Conservation (phyloP, 2,888 invertebrate species). For the Brassicogethes aeneus region DNA sequence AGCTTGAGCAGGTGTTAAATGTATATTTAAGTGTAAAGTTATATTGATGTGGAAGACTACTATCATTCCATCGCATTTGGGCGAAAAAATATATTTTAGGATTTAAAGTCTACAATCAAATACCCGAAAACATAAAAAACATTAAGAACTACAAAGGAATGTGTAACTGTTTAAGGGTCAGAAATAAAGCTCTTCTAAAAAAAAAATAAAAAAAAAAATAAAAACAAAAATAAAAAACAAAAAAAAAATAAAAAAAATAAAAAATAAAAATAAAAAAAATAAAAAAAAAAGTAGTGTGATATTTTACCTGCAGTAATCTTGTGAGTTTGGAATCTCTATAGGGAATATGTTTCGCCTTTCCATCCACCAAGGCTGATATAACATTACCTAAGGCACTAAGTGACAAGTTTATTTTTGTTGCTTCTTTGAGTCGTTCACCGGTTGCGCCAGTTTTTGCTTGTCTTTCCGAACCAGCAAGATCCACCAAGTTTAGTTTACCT, state of each 20-base stretch:
- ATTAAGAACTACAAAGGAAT: too few relatives aligned
- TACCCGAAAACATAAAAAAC: too few relatives aligned
- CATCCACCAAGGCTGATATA: constrained; percentile 78
- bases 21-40: too few relatives aligned
- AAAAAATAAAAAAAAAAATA: too few relatives aligned
- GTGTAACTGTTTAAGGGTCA: too few relatives aligned
- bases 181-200: too few relatives aligned
- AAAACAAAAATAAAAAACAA: too few relatives aligned
- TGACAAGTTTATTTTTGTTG: constrained; percentile 82
- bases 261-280: background rate
- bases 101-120: constrained; percentile 5
- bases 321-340: constrained; percentile 83
- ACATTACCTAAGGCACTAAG: constrained; percentile 83
- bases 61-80: too few relatives aligned
- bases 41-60: too few relatives aligned
- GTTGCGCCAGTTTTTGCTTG: constrained; percentile 79
- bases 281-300: too few relatives aligned
- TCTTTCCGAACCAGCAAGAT: constrained; percentile 81
- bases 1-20: too few relatives aligned
- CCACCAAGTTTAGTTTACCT: constrained; percentile 78
- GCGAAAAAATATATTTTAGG: constrained; percentile 1
- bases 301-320: constrained; percentile 56
- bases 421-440: constrained; percentile 78
- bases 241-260: too few relatives aligned
- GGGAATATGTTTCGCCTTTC: constrained; percentile 70